A percentile compares a stretch with the other conserved stretches of the same genome.
Conservation (phyloP, 30 jellyfish, hydroid and myxozoan species). For the Turritopsis dohrnii region DNA sequence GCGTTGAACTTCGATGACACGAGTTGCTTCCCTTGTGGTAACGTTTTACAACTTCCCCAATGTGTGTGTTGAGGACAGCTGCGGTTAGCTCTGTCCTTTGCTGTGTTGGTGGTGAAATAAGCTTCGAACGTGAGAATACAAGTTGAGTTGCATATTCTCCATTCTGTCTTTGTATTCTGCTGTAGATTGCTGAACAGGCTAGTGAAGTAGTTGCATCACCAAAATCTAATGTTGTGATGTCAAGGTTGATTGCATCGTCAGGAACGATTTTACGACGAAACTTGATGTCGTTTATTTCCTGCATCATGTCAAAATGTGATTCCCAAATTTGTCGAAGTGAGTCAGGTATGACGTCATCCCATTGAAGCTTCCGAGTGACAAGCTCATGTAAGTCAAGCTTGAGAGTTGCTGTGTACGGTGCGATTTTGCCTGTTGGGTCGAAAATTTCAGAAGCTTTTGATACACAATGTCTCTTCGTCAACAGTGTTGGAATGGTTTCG, state of each 20-base stretch:
- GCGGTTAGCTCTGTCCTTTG: not conserved
- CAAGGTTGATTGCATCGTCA: not conserved
- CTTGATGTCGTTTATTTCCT: too few species aligned
- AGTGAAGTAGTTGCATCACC: not conserved
- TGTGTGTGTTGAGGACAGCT: not conserved
- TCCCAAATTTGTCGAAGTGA: not conserved
- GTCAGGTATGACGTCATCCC: not conserved
- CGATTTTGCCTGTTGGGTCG: not conserved
- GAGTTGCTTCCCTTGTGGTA: not conserved
- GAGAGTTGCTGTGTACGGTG: not conserved
- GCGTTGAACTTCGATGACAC: not conserved
- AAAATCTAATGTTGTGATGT: not conserved
- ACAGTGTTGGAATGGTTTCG: not conserved
- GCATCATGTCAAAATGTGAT: too few species aligned
- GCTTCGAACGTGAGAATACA: not conserved
- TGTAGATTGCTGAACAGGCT: not conserved
- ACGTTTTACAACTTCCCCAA: not conserved
- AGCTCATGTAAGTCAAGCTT: not conserved
- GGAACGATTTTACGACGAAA: not conserved
- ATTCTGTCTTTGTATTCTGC: not conserved
- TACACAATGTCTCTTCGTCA: constrained; percentile 9
- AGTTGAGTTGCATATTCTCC: not conserved
- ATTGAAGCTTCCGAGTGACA: not conserved
- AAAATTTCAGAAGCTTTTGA: constrained; percentile 26
- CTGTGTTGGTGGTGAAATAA: not conserved